These are phyloP conservation scores for Xiphophorus couchianus DNA, from an alignment of 2,113 vertebrate species.

Conservation along the genomic window DNA sequence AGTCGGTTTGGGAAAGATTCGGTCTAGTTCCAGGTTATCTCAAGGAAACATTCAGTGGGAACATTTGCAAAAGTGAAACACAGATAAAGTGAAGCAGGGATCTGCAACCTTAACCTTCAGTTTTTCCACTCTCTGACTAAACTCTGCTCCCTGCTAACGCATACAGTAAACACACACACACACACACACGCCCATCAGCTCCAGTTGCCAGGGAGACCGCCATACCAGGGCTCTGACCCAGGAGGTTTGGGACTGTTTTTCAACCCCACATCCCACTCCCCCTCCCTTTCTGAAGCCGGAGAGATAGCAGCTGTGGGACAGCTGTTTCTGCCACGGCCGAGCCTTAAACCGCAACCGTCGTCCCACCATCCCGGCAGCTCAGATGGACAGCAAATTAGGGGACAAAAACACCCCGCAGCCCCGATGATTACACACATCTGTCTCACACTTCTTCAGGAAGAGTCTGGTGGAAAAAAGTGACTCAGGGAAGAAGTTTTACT, in stretches of 20 bases:
- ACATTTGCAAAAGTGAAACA: conserved; percentile 3
- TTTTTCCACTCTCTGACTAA: conserved; percentile 78
- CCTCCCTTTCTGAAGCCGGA: conserved; percentile 78
- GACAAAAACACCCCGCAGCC: conserved; percentile 58
- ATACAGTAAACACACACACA: conserved; percentile 17
- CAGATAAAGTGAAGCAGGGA: conserved; percentile 40
- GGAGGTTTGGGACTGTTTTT: conserved; percentile 85
- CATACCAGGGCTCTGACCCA: conserved; percentile 94
- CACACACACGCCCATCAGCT: conserved; percentile 70
- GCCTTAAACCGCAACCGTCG: conserved; percentile 56
- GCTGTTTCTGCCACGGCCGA: conserved; percentile 84
- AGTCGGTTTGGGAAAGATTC: neutral
- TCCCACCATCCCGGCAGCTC: conserved; percentile 51
- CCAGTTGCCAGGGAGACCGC: conserved; percentile 92
- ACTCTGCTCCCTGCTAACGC: conserved; percentile 76
- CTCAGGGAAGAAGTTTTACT: neutral
- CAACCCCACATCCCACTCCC: conserved; percentile 77
- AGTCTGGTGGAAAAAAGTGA: neutral
- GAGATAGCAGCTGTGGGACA: conserved; percentile 93
- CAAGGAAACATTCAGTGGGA: conserved; percentile 4
- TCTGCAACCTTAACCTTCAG: conserved; percentile 39
- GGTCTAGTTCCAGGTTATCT: conserved; percentile 1
- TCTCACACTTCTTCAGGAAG: conserved; percentile 1
- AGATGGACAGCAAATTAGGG: conserved; percentile 34
- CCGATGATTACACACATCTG: conserved; percentile 55